A percentile compares a stretch with the other conserved stretches of the same genome.
Conservation (phyloP, 2,888 invertebrate genomes). For the Monopis laevigella region DNA sequence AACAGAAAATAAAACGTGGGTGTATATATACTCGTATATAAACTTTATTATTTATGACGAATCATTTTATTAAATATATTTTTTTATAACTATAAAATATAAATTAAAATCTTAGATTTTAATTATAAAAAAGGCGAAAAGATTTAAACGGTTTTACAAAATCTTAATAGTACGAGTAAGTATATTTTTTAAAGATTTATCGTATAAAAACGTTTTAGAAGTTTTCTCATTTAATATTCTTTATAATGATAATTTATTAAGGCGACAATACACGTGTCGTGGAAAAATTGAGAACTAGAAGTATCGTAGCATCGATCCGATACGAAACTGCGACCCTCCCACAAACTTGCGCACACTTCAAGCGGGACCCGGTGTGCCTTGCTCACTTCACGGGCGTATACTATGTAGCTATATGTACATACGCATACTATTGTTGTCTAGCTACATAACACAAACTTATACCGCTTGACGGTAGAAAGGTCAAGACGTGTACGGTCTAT, state of each 20-base stretch:
- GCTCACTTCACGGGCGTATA: conserved; percentile 49
- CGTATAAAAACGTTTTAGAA: too few relatives aligned
- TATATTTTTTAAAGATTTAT: too few relatives aligned
- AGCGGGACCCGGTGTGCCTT: conserved; percentile 27
- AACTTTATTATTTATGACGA: too few relatives aligned
- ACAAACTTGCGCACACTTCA: conserved; percentile 44
- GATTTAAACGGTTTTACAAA: too few relatives aligned
- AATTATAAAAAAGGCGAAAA: too few relatives aligned
- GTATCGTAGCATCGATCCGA: conserved; percentile 42
- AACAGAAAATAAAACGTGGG: too few relatives aligned
- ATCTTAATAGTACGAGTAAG: too few relatives aligned
- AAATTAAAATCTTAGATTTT: too few relatives aligned
- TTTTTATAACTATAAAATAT: too few relatives aligned
- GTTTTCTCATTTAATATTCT: too few relatives aligned
- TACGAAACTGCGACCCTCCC: conserved; percentile 29
- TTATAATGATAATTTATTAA: conserved; percentile 3
- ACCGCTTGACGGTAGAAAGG: conserved; percentile 18
- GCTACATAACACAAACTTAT: conserved; percentile 47
- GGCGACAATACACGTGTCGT: background rate
- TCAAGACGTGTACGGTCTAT: background rate
- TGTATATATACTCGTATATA: too few relatives aligned
- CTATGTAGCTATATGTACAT: conserved; percentile 37
- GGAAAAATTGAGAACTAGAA: conserved; percentile 2
- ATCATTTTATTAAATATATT: too few relatives aligned
- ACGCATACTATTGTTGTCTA: conserved; percentile 55